Evolutionary conservation across 92 coral and sea anemone species (phyloP).

Genomic region (Galaxea fascicularis): DNA sequence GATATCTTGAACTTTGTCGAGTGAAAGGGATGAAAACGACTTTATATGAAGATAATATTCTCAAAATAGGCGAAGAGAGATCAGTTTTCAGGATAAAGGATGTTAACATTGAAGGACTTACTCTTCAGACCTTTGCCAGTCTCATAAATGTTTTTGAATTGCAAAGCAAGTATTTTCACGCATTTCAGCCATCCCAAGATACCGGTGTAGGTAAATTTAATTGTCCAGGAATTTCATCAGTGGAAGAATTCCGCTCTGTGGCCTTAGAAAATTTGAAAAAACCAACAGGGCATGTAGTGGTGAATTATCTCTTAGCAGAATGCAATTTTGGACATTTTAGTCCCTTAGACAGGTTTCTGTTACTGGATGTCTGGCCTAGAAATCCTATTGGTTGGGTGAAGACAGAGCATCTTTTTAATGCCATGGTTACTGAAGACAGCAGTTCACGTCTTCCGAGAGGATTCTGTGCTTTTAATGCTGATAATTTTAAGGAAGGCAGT

Average conservation of each 20-base stretch:
- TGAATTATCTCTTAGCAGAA: conserved; percentile 31
- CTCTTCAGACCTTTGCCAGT: conserved; percentile 39
- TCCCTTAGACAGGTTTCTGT: conserved; percentile 64
- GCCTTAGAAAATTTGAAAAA: conserved; percentile 51
- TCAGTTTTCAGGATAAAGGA: conserved; percentile 29
- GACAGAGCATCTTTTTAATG: conserved; percentile 58
- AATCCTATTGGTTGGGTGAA: conserved; percentile 66
- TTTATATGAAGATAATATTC: conserved; percentile 46
- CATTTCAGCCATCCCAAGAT: background rate
- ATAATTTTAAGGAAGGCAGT: background rate
- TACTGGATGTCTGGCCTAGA: conserved; percentile 72
- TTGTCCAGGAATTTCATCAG: background rate
- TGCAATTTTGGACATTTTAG: conserved; percentile 59
- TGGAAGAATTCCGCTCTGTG: conserved; percentile 59
- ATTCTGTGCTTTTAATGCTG: conserved; percentile 51
- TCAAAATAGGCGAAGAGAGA: conserved; percentile 25
- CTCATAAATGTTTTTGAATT: conserved; percentile 35
- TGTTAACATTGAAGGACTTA: conserved; percentile 54
- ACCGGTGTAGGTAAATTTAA: background rate
- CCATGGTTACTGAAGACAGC: conserved; percentile 58
- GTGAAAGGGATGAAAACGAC: background rate
- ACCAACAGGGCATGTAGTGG: conserved; percentile 34
- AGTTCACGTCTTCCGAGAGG: conserved; percentile 64
- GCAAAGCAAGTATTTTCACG: conserved; percentile 25
- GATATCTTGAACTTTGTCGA: conserved; percentile 1